These are phyloP conservation scores for Nymphalis polychloros DNA, from an alignment of 2,888 invertebrate genomes.

Conservation along the genomic window DNA sequence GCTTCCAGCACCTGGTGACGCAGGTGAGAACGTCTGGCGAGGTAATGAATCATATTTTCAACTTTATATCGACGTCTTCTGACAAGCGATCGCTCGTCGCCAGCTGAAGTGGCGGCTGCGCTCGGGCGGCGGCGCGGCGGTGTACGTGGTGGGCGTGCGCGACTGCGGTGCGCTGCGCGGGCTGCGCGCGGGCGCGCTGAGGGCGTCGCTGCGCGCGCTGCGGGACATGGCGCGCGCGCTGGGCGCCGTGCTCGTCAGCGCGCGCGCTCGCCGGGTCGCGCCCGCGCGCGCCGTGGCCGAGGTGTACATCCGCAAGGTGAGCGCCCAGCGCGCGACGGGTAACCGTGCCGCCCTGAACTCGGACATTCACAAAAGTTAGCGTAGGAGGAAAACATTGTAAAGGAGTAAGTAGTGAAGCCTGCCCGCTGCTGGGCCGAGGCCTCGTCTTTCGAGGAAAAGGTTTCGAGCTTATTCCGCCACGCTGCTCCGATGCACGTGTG, in stretches of 20 bases:
- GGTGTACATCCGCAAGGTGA: conserved; percentile 89
- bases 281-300: conserved; percentile 88
- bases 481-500: too few relatives aligned
- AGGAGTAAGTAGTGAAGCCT: too few relatives aligned
- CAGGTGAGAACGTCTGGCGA: conserved; percentile 81
- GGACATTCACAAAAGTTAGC: too few relatives aligned
- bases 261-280: conserved; percentile 59
- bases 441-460: too few relatives aligned
- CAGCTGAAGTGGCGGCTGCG: conserved; percentile 98
- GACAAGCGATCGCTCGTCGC: conserved; percentile 4
- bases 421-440: too few relatives aligned
- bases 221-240: conserved; percentile 93
- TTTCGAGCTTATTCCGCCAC: too few relatives aligned
- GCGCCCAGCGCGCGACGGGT: too few relatives aligned
- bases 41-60: too few relatives aligned
- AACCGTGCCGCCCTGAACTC: too few relatives aligned
- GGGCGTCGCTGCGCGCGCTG: conserved; percentile 92
- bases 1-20: conserved; percentile 96
- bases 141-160: conserved; percentile 98
- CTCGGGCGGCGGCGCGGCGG: conserved; percentile 94
- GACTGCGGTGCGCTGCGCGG: conserved; percentile 95
- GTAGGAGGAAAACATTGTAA: too few relatives aligned
- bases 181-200: conserved; percentile 90
- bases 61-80: too few relatives aligned
- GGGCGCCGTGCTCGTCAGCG: conserved; percentile 85